Percentiles rank a stretch among this genome's conserved stretches.
phyloP scores from a whole-genome alignment of 2,888 invertebrate genomes.

The Macrophya annulata region DNA sequence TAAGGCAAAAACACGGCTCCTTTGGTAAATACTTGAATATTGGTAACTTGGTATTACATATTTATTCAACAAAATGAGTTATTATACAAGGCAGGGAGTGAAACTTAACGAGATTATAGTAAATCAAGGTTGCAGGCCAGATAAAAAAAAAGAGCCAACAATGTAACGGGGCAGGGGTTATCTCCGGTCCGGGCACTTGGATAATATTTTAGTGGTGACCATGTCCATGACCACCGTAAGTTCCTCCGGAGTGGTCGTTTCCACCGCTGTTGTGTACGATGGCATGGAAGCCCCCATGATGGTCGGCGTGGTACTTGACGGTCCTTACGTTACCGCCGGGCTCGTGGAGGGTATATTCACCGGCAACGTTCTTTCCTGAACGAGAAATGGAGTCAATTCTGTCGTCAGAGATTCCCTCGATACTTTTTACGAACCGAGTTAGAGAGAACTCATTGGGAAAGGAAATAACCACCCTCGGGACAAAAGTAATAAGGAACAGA shows the following conservation, averaged over 20 bases:
- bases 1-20: background rate
- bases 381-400: slow-evolving; percentile 48
- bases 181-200: background rate
- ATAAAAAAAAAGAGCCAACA: background rate
- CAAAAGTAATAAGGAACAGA: slow-evolving; percentile 46
- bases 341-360: slow-evolving; percentile 78
- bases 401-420: slow-evolving; percentile 23
- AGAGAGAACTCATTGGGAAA: slow-evolving; percentile 49
- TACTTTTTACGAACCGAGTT: slow-evolving; percentile 28
- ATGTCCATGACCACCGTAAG: slow-evolving; percentile 70
- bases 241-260: slow-evolving; percentile 75
- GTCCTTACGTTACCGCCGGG: slow-evolving; percentile 77
- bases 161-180: background rate
- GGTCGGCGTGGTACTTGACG: slow-evolving; percentile 76
- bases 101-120: slow-evolving; percentile 45
- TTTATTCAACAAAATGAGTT: slow-evolving; percentile 39
- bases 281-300: slow-evolving; percentile 77
- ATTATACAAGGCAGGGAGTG: slow-evolving; percentile 28
- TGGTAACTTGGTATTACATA: slow-evolving; percentile 1
- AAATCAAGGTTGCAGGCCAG: background rate
- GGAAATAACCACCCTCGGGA: slow-evolving; percentile 36
- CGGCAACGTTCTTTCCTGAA: slow-evolving; percentile 74
- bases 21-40: background rate
- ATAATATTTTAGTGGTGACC: slow-evolving; percentile 60
- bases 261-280: slow-evolving; percentile 76